These are phyloP conservation scores for Limulus polyphemus DNA, from an alignment of 2,888 invertebrate genomes.

Conservation along the genomic window DNA sequence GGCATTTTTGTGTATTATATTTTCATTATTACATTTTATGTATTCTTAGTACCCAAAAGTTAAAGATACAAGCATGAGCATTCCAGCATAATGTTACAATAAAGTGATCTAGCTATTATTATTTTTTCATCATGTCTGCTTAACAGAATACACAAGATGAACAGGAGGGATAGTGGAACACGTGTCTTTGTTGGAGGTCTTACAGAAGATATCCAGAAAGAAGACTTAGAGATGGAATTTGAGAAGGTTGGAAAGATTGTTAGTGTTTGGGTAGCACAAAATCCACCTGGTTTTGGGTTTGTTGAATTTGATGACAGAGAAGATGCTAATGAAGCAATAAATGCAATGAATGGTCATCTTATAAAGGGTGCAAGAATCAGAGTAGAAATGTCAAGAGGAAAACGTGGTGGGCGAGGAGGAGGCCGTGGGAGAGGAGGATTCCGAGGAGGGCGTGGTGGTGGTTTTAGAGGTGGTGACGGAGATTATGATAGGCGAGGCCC, in stretches of 20 bases:
- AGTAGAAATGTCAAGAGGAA: slow-evolving; percentile 16
- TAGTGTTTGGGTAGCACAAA: slow-evolving; percentile 22
- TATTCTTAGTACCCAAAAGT: too few species aligned
- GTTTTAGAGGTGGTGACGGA: slow-evolving; percentile 3
- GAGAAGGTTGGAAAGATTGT: slow-evolving; percentile 50
- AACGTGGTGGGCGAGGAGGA: slow-evolving; percentile 2
- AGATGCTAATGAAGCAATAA: slow-evolving; percentile 80
- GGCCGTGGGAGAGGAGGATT: slow-evolving; percentile 7
- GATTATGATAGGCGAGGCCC: slow-evolving; percentile 8
- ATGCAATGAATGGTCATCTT: slow-evolving; percentile 66
- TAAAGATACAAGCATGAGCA: too few species aligned
- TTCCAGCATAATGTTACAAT: too few species aligned
- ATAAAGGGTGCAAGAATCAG: slow-evolving; percentile 19
- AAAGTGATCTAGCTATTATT: too few species aligned
- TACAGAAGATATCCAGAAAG: slow-evolving; percentile 75
- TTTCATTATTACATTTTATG: too few species aligned
- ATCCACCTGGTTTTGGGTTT: slow-evolving; percentile 81
- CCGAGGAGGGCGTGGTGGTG: slow-evolving; percentile 5
- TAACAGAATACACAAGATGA: too few species aligned
- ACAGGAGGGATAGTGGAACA: neutral
- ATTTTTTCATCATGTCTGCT: too few species aligned
- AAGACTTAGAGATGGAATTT: slow-evolving; percentile 79
- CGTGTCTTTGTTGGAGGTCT: slow-evolving; percentile 51
- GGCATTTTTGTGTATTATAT: too few species aligned
- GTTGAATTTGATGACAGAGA: slow-evolving; percentile 78